phyloP scores from a whole-genome alignment of 2,888 invertebrate species.

The Nomada hirtipes region DNA sequence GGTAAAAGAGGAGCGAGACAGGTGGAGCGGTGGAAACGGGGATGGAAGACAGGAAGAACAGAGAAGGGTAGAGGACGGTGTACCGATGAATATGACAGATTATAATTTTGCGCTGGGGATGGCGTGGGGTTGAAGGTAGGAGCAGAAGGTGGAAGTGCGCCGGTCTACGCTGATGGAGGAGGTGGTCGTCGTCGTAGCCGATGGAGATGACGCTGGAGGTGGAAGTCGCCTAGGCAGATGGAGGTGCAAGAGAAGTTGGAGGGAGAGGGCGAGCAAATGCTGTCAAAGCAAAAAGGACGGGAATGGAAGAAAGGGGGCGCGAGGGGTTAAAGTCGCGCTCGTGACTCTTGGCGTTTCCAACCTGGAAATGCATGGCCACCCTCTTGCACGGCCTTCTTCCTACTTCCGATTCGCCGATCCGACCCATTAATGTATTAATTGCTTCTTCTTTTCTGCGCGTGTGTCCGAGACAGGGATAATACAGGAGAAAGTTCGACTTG shows the following conservation, averaged over 20 bases:
- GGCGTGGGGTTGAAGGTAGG: constrained; percentile 39
- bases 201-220: constrained; percentile 55
- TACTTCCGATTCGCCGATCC: constrained; percentile 20
- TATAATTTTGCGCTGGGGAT: constrained; percentile 72
- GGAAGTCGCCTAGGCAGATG: constrained; percentile 52
- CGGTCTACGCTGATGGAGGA: constrained; percentile 36
- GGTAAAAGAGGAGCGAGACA: constrained; percentile 1
- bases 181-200: constrained; percentile 51
- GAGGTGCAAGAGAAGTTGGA: constrained; percentile 49
- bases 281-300: constrained; percentile 65
- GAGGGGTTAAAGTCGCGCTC: constrained; percentile 62
- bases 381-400: background rate
- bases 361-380: constrained; percentile 6
- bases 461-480: constrained; percentile 14
- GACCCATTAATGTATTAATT: constrained; percentile 24
- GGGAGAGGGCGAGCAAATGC: constrained; percentile 66
- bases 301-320: constrained; percentile 10
- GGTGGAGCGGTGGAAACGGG: background rate
- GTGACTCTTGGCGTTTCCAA: constrained; percentile 56
- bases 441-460: background rate
- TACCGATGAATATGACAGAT: constrained; percentile 76
- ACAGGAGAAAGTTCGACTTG: constrained; percentile 1
- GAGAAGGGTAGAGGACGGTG: constrained; percentile 39
- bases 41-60: constrained; percentile 13
- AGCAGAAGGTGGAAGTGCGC: constrained; percentile 46